These are phyloP conservation scores for Numida meleagris DNA, from an alignment of 2,113 vertebrate species.

Conservation along the genomic window DNA sequence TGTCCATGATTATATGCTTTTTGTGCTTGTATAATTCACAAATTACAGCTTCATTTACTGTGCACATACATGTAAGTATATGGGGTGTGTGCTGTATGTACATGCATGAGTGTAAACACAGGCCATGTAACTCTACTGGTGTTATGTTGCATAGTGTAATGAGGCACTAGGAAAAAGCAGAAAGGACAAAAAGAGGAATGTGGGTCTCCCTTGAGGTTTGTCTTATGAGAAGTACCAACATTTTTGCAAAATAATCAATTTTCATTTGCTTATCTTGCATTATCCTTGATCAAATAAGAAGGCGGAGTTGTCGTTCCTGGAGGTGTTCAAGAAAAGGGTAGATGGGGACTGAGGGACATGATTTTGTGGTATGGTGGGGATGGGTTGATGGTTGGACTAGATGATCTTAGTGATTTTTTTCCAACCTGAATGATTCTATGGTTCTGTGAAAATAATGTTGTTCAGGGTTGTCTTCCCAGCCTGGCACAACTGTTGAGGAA, in stretches of 20 bases:
- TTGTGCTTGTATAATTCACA: background rate
- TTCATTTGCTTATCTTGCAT: no score
- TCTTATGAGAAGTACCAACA: background rate
- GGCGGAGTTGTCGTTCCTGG: no score
- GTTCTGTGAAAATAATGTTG: background rate
- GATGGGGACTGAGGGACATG: no score
- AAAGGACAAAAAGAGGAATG: background rate
- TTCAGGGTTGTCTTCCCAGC: background rate
- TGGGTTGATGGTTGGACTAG: no score
- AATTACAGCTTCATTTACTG: background rate
- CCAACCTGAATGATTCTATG: no score
- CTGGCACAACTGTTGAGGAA: background rate
- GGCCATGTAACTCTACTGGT: accelerated
- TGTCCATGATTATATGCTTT: background rate
- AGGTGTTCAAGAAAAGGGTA: no score
- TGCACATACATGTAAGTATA: accelerated
- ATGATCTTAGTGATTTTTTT: no score
- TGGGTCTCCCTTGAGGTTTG: background rate
- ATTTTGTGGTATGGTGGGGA: no score
- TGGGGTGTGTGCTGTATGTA: accelerated
- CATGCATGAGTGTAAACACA: accelerated
- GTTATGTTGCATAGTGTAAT: accelerated
- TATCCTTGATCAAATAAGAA: no score
- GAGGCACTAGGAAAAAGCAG: background rate
- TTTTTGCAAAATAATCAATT: no score